Base-by-base conservation (phyloP, 2,888 invertebrate genomes). In the Idaea dimidiata region DNA sequence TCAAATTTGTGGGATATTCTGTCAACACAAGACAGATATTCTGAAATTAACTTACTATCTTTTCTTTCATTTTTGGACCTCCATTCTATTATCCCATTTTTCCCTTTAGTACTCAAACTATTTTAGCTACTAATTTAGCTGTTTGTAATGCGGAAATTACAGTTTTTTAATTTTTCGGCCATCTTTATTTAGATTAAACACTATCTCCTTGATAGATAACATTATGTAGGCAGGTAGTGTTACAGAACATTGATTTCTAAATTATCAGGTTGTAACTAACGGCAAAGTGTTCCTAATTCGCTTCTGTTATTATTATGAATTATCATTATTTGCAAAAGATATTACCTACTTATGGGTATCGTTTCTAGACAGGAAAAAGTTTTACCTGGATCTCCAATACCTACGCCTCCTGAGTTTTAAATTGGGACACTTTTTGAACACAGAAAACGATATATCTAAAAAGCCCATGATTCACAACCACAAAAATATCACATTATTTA, bases 401-500 rank as follows among this genome's bases (percentile, higher is more conserved):
- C 66, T 77, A 71, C 74, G 86, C 72, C 81, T 78, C 71, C 82
- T 87, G 14, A 87, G 61, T 74, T 83, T 87, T 53, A 90, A 76
- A 69, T 83, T 88, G 0, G 91, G 90, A 61, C 91, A 91, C 81
- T 84, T 89, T 82, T 87, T 91, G 71, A 90, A 89, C 75, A 91
- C 82, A 33, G 91, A 87, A 64, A 89, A 88, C 24, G 91, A 84
- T 57, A 89, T 78, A 69, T 80, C 78, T 55, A 91, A 70, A 62
- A 90, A 89, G 17, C 89, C 89, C 89, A 90, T 90, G 61, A 66
- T 67, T 62, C 59, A 67, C 63, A 62, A 77, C 68, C 71, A 72
- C 67, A 69, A 64, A 71, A 43, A 73, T 74, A 81, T 82, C 82
- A 84, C 87, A 81, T 77, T 58, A 74, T 79, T 81, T 79, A 79